phyloP scores from a whole-genome alignment of 1,140 invertebrate genomes.

The Papilio polyxenes region DNA sequence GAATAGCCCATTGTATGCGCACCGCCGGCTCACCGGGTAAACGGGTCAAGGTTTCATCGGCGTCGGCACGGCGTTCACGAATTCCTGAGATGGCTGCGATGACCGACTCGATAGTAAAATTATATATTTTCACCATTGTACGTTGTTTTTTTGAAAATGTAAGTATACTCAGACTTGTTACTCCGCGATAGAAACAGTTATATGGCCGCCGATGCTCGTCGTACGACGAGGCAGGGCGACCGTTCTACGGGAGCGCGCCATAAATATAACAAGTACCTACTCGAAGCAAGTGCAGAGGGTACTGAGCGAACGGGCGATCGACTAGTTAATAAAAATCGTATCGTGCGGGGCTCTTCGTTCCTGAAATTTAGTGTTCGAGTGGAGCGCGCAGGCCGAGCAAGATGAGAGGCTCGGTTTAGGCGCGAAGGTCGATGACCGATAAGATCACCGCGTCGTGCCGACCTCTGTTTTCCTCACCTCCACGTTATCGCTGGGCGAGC shows the following conservation, averaged over 20 bases:
- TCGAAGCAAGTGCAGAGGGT: background rate
- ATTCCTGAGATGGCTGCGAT: background rate
- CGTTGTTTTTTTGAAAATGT: background rate
- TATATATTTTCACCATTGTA: background rate
- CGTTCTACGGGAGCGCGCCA: background rate
- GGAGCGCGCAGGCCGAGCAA: slow-evolving; percentile 59
- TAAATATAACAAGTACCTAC: background rate
- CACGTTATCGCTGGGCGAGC: slow-evolving; percentile 54
- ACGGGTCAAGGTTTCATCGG: slow-evolving; percentile 71
- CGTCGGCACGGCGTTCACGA: slow-evolving; percentile 45
- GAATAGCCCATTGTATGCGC: slow-evolving; percentile 67
- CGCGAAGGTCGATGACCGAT: slow-evolving; percentile 78
- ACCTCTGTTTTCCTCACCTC: slow-evolving; percentile 59
- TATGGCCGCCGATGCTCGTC: background rate
- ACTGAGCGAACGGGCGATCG: background rate
- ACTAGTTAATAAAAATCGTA: slow-evolving; percentile 40
- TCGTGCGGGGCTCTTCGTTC: slow-evolving; percentile 18
- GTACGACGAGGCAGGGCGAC: background rate
- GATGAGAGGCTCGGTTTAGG: slow-evolving; percentile 77
- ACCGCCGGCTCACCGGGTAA: slow-evolving; percentile 52
- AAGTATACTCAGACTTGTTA: background rate
- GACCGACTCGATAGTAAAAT: background rate
- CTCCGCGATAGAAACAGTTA: background rate
- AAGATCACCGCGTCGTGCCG: slow-evolving; percentile 65
- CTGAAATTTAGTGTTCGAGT: slow-evolving; percentile 60